Evolutionary conservation across 1,140 invertebrate genomes (phyloP).

Genomic region (Zaprionus ghesquierei): DNA sequence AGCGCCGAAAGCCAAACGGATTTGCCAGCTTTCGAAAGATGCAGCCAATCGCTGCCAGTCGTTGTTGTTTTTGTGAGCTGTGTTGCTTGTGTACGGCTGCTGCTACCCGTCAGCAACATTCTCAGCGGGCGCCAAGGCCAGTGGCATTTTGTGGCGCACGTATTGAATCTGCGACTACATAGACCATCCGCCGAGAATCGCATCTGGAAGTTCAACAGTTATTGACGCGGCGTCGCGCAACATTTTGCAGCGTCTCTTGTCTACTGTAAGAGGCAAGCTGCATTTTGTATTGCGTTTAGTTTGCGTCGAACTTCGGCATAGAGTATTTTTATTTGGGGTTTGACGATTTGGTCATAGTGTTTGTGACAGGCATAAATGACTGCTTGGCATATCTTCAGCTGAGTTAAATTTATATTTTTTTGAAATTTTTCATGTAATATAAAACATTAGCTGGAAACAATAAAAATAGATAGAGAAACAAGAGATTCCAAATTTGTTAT

Average conservation of each 20-base stretch:
- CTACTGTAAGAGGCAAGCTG: slow-evolving; percentile 29
- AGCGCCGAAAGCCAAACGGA: slow-evolving; percentile 65
- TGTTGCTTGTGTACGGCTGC: slow-evolving; percentile 13
- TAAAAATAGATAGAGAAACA: no score
- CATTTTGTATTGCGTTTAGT: not conserved
- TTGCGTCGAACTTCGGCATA: not conserved
- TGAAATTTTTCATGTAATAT: no score
- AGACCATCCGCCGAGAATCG: slow-evolving; percentile 19
- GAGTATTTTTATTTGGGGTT: not conserved
- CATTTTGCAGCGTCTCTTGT: slow-evolving; percentile 17
- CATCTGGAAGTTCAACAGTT: slow-evolving; percentile 41
- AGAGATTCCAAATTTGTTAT: no score
- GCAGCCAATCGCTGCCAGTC: slow-evolving; percentile 44
- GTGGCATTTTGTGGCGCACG: slow-evolving; percentile 57
- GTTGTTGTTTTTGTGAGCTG: slow-evolving; percentile 25
- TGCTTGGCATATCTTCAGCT: not conserved
- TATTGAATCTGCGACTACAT: not conserved
- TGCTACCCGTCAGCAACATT: slow-evolving; percentile 55
- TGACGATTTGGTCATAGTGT: not conserved
- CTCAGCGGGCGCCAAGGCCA: slow-evolving; percentile 75
- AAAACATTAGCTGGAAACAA: no score
- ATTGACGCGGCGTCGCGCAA: slow-evolving; percentile 27
- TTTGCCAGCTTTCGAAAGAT: slow-evolving; percentile 74
- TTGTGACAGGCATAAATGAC: not conserved
- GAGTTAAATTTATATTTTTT: no score